Conservation (phyloP, 2,113 vertebrate species). For the Dendropsophus ebraccatus region DNA sequence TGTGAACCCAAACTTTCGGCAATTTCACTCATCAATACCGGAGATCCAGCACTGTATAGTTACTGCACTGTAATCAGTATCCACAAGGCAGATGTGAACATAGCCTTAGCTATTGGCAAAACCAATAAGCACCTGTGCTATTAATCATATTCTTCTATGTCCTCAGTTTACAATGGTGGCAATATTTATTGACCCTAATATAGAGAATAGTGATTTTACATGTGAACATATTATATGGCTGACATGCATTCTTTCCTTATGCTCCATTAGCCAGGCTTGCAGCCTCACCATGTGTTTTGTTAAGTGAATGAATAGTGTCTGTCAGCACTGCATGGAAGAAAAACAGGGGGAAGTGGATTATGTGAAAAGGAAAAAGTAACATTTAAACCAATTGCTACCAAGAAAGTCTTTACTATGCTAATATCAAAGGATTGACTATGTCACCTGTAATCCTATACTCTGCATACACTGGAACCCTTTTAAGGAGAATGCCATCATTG, state of each 20-base stretch:
- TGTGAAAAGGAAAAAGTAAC: conserved; percentile 34
- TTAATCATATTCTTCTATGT: no score
- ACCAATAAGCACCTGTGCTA: no score
- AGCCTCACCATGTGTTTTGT: not conserved
- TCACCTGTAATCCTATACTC: not conserved
- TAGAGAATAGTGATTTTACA: no score
- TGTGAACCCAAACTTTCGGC: no score
- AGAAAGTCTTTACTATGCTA: not conserved
- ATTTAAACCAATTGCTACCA: conserved; percentile 15
- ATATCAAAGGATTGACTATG: not conserved
- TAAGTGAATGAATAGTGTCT: not conserved
- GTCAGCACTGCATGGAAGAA: not conserved
- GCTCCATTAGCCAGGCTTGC: not conserved
- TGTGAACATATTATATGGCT: not conserved
- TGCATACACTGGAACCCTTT: not conserved
- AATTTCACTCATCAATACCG: no score
- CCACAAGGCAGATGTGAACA: no score
- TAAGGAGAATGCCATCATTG: no score
- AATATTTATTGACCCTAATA: no score
- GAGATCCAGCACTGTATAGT: no score
- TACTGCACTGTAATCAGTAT: no score
- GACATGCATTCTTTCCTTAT: not conserved
- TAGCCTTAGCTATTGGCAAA: no score
- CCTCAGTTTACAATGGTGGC: no score
- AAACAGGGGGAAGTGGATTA: conserved; percentile 17